A percentile compares a stretch with the other conserved stretches of the same genome.
phyloP scores from a whole-genome alignment of 1,140 invertebrate genomes.

The Drosophila lacertosa region DNA sequence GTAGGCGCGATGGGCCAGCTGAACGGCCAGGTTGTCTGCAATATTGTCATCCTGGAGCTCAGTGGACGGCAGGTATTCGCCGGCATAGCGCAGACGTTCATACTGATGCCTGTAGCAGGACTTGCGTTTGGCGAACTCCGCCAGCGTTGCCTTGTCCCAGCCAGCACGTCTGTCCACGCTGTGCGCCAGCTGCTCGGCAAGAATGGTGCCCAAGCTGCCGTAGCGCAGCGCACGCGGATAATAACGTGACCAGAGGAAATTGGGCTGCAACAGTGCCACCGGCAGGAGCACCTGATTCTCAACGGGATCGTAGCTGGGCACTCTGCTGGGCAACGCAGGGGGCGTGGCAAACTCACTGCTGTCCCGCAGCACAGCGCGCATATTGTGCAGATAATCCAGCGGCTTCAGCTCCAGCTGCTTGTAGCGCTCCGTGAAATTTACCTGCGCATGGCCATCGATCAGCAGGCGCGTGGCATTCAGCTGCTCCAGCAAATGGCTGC shows the following conservation, averaged over 20 bases:
- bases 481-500: slow-evolving; percentile 48
- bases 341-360: neutral
- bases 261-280: slow-evolving; percentile 66
- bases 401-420: slow-evolving; percentile 31
- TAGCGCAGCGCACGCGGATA: slow-evolving; percentile 84
- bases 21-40: slow-evolving; percentile 88
- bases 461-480: slow-evolving; percentile 52
- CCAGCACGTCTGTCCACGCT: slow-evolving; percentile 85
- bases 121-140: slow-evolving; percentile 54
- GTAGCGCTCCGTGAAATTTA: slow-evolving; percentile 59
- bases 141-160: slow-evolving; percentile 60
- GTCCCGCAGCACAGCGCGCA: slow-evolving; percentile 39
- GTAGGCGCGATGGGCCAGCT: slow-evolving; percentile 86
- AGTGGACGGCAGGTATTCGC: slow-evolving; percentile 86
- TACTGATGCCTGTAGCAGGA: slow-evolving; percentile 73
- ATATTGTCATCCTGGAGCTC: slow-evolving; percentile 90
- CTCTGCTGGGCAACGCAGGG: neutral
- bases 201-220: slow-evolving; percentile 85
- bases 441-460: slow-evolving; percentile 49
- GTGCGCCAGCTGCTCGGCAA: slow-evolving; percentile 88
- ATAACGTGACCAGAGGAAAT: slow-evolving; percentile 70
- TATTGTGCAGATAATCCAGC: slow-evolving; percentile 60
- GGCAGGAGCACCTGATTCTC: slow-evolving; percentile 61
- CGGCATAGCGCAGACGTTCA: slow-evolving; percentile 49
- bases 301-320: slow-evolving; percentile 39